Evolutionary conservation across 2,888 invertebrate species (phyloP), one percentile per base, ranked within the genome.

Genomic region (Trichacis sp.): DNA sequence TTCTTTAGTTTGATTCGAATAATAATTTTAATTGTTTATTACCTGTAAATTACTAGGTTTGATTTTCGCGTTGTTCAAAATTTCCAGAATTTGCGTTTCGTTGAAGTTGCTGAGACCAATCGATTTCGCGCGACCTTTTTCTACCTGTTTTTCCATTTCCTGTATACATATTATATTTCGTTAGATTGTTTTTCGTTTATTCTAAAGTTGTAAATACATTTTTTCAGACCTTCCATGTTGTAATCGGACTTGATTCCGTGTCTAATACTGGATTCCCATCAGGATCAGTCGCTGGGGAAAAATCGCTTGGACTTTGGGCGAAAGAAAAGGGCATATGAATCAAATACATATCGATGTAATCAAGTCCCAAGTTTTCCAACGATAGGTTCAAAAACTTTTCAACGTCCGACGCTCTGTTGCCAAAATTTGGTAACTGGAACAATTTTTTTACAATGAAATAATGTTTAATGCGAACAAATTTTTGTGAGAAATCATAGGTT

Each of bases 61-160:
- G 43, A 93, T 87, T 48, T 85, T 86, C 0, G 90, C 87, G 18
- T 80, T 81, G 14, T 88, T 84, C 69, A 89, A 87, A 55, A 94
- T 88, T 63, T 87, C 86, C 66, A 86, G 78, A 53, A 94, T 87
- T 85, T 95, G 95, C 12, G 85, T 78, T 59, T 87, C 86, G 77
- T 92, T 93, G 83, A 92, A 94, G 83, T 95, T 95, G 48, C 94
- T 94, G 49, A 94, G 78, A 1, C 94, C 94, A 68, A 95, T 89
- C n/a, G 92, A 88, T 76, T 87, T 90, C 0, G 88, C 84, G 17
- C 87, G 84, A 1, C 93, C 92, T 51, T 86, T 85, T 66, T 87
- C 87, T 46, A 92, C 91, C 76, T 89, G 88, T 55, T 88, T 84
- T 81, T 93, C 93, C 91, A 93, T 88, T 77, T 86, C 89, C 92